Percentiles rank a stretch among this genome's conserved stretches.
These are phyloP conservation scores for Nycticorax nycticorax DNA, from an alignment of 2,113 vertebrate genomes.

Conservation along the genomic window DNA sequence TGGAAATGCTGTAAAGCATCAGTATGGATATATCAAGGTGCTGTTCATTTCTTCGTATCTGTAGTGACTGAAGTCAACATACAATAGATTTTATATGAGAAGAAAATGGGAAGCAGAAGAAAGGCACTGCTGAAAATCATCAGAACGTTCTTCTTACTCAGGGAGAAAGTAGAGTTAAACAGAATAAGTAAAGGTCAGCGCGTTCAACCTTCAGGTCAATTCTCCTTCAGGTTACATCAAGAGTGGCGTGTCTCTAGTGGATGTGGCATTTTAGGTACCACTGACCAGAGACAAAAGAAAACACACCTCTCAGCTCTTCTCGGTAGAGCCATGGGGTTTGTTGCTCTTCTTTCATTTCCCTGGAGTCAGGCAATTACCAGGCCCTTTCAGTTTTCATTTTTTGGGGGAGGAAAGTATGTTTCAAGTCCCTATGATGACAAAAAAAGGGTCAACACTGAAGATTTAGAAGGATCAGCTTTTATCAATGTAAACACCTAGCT, in stretches of 20 bases:
- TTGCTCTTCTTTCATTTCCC: neutral
- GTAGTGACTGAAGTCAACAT: neutral
- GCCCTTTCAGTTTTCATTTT: neutral
- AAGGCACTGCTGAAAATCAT: neutral
- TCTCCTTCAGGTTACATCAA: slow-evolving; percentile 1
- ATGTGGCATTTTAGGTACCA: neutral
- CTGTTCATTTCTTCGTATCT: neutral
- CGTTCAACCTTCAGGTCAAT: neutral
- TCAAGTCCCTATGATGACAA: neutral
- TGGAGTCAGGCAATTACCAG: neutral
- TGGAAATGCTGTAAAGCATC: neutral
- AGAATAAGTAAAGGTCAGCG: neutral
- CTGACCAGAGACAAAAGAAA: neutral
- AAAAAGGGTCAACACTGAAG: neutral
- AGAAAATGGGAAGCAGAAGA: neutral
- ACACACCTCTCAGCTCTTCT: neutral
- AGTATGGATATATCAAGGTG: neutral
- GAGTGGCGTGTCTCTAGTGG: neutral
- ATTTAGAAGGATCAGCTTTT: neutral
- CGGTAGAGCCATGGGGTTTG: neutral
- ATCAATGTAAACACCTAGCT: neutral
- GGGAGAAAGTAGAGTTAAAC: neutral
- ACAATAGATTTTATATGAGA: neutral
- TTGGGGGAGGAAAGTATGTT: neutral
- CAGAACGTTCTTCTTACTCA: neutral